Conservation (phyloP, 2,888 invertebrate genomes). For the Heliconius hortense region DNA sequence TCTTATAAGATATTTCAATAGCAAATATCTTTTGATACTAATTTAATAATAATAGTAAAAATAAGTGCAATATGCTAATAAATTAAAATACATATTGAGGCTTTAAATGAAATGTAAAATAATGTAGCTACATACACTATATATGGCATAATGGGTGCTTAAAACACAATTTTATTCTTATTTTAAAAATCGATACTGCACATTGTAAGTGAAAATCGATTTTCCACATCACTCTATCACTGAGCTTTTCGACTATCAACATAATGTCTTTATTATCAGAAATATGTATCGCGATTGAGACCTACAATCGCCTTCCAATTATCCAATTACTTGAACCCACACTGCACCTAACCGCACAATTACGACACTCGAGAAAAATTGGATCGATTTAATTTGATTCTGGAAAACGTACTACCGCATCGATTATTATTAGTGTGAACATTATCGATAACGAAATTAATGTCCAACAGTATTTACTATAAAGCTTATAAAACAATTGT, state of each 20-base stretch:
- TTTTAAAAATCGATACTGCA: conserved; percentile 15
- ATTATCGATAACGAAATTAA: conserved; percentile 50
- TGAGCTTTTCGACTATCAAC: conserved; percentile 46
- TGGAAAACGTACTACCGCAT: conserved; percentile 40
- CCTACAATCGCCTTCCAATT: conserved; percentile 53
- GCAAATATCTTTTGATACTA: conserved; percentile 6
- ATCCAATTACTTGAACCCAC: conserved; percentile 55
- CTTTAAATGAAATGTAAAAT: not conserved
- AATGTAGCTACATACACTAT: no score
- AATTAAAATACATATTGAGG: not conserved
- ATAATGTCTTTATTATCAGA: conserved; percentile 49
- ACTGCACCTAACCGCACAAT: conserved; percentile 44
- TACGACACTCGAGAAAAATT: conserved; percentile 44
- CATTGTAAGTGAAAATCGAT: conserved; percentile 10
- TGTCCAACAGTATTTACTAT: conserved; percentile 8
- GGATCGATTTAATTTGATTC: conserved; percentile 43
- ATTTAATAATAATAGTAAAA: not conserved
- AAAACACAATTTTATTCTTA: not conserved
- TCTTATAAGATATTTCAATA: conserved; percentile 27
- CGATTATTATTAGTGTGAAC: conserved; percentile 57
- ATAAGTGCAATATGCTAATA: not conserved
- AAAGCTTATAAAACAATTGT: not conserved
- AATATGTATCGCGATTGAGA: conserved; percentile 43
- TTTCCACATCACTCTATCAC: conserved; percentile 19
- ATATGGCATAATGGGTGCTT: no score